Evolutionary conservation across 2,113 vertebrate genomes (phyloP).

Genomic region (Stegastes partitus): DNA sequence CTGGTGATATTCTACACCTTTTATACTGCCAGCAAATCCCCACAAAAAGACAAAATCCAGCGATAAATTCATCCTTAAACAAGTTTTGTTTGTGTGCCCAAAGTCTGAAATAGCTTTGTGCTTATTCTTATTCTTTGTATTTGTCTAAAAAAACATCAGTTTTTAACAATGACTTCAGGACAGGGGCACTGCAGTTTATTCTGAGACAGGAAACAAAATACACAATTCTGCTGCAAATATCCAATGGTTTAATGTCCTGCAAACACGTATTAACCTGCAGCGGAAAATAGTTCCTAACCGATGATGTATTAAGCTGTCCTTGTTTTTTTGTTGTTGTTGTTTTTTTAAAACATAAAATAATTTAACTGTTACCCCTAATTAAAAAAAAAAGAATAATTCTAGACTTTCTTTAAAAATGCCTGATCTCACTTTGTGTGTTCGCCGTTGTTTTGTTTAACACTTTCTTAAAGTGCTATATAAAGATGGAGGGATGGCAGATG

Average conservation of each 20-base stretch:
- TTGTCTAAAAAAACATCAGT: not conserved
- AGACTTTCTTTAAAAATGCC: not conserved
- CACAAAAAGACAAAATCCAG: constrained; percentile 18
- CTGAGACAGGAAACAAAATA: not conserved
- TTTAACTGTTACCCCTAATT: no score
- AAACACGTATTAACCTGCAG: not conserved
- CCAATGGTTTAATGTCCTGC: not conserved
- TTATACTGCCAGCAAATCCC: constrained; percentile 6
- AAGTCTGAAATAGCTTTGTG: not conserved
- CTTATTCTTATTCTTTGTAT: no score
- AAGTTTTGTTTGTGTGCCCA: not conserved
- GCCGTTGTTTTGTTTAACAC: no score
- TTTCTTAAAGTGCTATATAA: not conserved
- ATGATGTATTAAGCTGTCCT: not conserved
- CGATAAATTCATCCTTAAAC: not conserved
- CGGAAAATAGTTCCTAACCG: constrained; percentile 9
- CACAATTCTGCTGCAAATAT: not conserved
- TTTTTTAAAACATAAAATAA: not conserved
- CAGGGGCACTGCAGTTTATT: not conserved
- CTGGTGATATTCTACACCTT: constrained; percentile 9
- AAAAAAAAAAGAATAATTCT: no score
- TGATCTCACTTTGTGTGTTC: not conserved
- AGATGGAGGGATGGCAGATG: not conserved
- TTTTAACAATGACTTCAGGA: no score
- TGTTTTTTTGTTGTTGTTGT: not conserved